Conservation (phyloP, 2,113 vertebrate species). For the Phalacrocorax brasilianus region DNA sequence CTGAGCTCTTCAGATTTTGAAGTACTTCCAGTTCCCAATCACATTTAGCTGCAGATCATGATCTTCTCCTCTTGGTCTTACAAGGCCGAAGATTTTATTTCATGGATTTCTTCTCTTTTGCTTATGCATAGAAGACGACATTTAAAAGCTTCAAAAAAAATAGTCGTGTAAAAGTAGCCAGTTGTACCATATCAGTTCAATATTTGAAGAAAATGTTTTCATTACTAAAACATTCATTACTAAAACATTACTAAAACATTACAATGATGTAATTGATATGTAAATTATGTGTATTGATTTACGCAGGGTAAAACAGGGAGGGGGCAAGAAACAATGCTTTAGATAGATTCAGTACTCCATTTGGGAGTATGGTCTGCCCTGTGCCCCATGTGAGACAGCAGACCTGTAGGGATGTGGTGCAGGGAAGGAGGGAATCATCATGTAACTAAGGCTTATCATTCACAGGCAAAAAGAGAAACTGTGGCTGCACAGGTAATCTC, state of each 20-base stretch:
- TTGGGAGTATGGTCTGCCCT: background rate
- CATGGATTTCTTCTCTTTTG: background rate
- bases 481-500: background rate
- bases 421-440: background rate
- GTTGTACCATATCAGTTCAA: background rate
- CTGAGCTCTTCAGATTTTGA: constrained; percentile 32
- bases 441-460: background rate
- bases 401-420: background rate
- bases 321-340: background rate
- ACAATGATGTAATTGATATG: background rate
- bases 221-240: background rate
- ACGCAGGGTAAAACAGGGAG: background rate
- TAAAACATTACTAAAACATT: background rate
- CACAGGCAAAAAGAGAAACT: background rate
- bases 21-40: constrained; percentile 54
- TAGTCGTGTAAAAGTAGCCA: background rate
- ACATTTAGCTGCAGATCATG: background rate
- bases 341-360: accelerated
- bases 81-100: background rate
- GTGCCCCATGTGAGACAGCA: background rate
- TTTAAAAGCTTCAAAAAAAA: background rate
- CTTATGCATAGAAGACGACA: background rate
- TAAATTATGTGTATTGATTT: background rate
- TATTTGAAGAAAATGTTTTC: background rate
- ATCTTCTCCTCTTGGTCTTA: constrained; percentile 12